Base-by-base conservation (phyloP, 2,888 invertebrate genomes). In the Ernsta delagoae region DNA sequence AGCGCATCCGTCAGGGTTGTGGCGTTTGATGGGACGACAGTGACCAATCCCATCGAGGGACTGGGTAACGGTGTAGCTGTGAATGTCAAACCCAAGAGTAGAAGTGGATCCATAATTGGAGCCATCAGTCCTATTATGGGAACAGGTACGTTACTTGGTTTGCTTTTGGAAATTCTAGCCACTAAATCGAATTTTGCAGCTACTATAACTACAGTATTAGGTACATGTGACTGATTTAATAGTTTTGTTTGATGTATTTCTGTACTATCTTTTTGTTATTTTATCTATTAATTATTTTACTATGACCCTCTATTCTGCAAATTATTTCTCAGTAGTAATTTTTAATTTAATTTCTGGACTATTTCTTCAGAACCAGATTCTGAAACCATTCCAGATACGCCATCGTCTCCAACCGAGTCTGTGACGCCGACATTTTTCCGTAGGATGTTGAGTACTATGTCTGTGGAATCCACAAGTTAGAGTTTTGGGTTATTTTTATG, bases 61-160 rank as follows among this genome's bases (percentile, higher is more conserved):
- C 36, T 36, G 3, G 36, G 36, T 36, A 36, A 36, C 36, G 36
- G 36, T 36, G 36, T 36, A 5, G 36, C 36, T 36, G 36, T 36
- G 36, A 36, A 5, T 5, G 36, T 36, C 36, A 36, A 36, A n/a
- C n/a, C n/a, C n/a, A n/a, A n/a, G 76, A 94, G 94, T 73, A 80
- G 94, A 9, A 94, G 94, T 70, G 94, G 94, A 0, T 93, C 93
- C 3, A 94, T 94, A 9, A 94, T 94, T 77, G 93, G 92, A 70
- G 93, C 94, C 5, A 92, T 94, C 41, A 93, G 94, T 70, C 94
- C 94, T 66, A 91, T 92, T 7, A 93, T 94, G 91, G 94, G 94
- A 34, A 92, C 90, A 81, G 94, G 94, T 93, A 5, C 41, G 41
- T 39, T 41, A 41, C 24, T 24, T 24, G 24, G 24, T 24, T 24